A percentile compares a stretch with the other conserved stretches of the same genome.
phyloP scores from a whole-genome alignment of 2,113 vertebrate species.

The Scopus umbretta region DNA sequence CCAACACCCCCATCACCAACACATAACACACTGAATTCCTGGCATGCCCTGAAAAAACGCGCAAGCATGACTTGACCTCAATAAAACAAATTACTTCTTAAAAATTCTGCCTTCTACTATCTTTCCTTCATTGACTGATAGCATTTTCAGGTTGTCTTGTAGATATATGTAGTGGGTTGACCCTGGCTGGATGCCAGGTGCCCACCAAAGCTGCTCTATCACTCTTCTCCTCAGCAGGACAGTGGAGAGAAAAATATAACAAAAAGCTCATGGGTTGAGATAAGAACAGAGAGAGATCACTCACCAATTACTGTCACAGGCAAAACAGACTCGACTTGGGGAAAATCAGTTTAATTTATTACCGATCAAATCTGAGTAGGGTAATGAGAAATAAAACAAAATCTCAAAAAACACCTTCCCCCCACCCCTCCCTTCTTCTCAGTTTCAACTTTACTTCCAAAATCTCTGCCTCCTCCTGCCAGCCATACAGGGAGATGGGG shows the following conservation, averaged over 20 bases:
- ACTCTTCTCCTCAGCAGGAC: background rate
- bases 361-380: no score
- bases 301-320: no score
- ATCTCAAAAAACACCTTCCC: no score
- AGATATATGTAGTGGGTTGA: background rate
- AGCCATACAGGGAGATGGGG: no score
- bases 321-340: no score
- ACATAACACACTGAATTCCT: background rate
- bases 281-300: no score
- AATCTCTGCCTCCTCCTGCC: no score
- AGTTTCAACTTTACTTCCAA: no score
- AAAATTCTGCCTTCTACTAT: background rate
- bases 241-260: background rate
- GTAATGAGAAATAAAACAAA: no score
- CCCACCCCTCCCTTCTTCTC: no score
- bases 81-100: background rate
- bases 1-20: background rate
- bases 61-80: background rate
- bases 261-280: no score
- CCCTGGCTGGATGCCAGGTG: background rate
- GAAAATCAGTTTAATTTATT: no score
- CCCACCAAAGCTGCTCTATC: background rate
- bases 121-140: background rate
- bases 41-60: background rate
- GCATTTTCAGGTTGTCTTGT: background rate